These are phyloP conservation scores for Drepanosiphum platanoidis DNA, from an alignment of 2,888 invertebrate species.

Conservation along the genomic window DNA sequence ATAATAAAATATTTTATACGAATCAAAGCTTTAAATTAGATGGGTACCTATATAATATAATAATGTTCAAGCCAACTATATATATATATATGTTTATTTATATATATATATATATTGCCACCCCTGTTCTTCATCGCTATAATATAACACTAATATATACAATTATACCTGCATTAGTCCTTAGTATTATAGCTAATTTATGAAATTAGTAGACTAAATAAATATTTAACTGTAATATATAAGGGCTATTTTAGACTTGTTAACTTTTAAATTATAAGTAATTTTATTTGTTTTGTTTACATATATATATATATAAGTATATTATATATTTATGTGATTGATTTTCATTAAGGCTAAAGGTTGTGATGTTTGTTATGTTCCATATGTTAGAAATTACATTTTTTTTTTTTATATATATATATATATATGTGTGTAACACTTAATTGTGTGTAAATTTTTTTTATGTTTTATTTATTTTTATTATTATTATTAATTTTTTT, in stretches of 20 bases:
- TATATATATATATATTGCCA: too few species aligned
- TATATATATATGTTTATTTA: too few species aligned
- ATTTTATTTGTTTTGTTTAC: constrained; percentile 57
- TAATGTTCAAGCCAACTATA: constrained; percentile 15
- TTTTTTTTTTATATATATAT: constrained; percentile 28
- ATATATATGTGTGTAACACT: too few species aligned
- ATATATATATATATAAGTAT: constrained; percentile 3
- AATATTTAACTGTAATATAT: constrained; percentile 42
- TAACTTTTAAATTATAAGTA: constrained; percentile 45
- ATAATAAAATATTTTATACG: constrained; percentile 53
- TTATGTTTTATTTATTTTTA: constrained; percentile 42
- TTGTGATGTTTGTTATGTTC: constrained; percentile 62
- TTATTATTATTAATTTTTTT: constrained; percentile 22
- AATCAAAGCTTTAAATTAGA: constrained; percentile 51
- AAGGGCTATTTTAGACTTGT: constrained; percentile 59
- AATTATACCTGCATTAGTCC: constrained; percentile 39
- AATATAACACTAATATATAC: constrained; percentile 24
- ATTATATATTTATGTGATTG: constrained; percentile 48
- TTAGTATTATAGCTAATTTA: constrained; percentile 46
- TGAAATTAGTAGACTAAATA: constrained; percentile 41
- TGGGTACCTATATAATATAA: constrained; percentile 5
- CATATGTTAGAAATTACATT: constrained; percentile 38
- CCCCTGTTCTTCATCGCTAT: neutral
- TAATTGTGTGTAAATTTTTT: constrained; percentile 37
- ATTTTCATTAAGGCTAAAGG: constrained; percentile 58